Conservation (phyloP, 2,797 vertebrate genomes). For the Heliangelus exortis region DNA sequence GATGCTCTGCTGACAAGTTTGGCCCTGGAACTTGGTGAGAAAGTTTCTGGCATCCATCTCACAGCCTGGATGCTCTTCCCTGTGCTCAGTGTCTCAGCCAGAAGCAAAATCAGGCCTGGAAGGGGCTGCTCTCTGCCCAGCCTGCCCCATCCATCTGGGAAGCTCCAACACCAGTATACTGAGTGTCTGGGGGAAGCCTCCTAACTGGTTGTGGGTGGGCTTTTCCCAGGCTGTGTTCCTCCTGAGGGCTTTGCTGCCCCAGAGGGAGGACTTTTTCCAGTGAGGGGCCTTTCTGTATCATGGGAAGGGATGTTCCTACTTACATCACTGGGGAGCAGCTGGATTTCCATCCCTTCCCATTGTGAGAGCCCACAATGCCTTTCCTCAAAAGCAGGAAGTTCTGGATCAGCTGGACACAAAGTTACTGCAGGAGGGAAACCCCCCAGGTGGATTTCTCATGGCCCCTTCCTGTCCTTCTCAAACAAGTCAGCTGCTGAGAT, state of each 20-base stretch:
- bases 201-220: neutral
- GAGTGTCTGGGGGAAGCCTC: neutral
- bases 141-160: neutral
- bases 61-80: accelerated
- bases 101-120: neutral
- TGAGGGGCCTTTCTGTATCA: neutral
- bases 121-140: neutral
- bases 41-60: accelerated
- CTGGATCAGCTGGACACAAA: neutral
- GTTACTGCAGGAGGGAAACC: neutral
- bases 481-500: neutral
- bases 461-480: neutral
- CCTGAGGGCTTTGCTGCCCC: neutral
- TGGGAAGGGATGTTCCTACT: neutral
- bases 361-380: neutral
- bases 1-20: accelerated
- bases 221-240: neutral
- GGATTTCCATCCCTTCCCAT: accelerated
- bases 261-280: neutral
- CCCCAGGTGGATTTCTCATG: neutral
- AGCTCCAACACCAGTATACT: accelerated
- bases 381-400: neutral
- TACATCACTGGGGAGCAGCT: accelerated
- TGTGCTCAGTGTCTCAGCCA: neutral
- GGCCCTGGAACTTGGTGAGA: accelerated